Evolutionary conservation across 2,113 vertebrate species (phyloP), one percentile per base, ranked within the genome.

Genomic region (Seriola aureovittata): DNA sequence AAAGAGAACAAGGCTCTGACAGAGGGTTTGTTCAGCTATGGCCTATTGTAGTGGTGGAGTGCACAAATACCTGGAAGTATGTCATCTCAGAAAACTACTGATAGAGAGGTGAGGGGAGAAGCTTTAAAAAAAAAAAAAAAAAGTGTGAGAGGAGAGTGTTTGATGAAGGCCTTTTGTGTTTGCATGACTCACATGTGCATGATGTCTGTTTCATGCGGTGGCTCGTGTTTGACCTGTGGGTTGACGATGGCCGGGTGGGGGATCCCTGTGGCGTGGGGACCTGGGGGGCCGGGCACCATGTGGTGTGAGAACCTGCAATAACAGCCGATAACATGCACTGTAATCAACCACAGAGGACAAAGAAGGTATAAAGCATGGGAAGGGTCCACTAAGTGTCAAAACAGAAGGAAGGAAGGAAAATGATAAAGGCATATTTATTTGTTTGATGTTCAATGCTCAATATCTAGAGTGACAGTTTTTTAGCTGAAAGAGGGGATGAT

Each of bases 161-260:
- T 80, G 46, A 75, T n/a, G 19, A n/a, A 83, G 57, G 63, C 11
- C 16, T 23, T 85, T 58, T 48, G 58, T 59, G 70, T 82, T 75
- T 75, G 36, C 54, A 42, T 46, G 66, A 97, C 98, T 97, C 93
- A 99, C 98, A 99, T 96, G 91, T 99, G 97, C 97, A 99, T 98
- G 94, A 99, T 96, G 93, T 99, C 98, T 1, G 96, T 96, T 93
- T 99, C 98, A 90, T 99, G 97, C 44, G 96, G 96, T 50, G 97
- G 98, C 84, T 99, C 98, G 73, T 99, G 98, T 90, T 99, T 99
- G 94, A 99, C 97, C 96, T 99, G 98, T 93, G 97, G 97, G 77
- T 98, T 99, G 93, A 99, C 98, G 80, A 99, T 99, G 85, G 98
- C 98, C 36, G 98, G 98, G 84, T 99, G 98, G 92, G 98, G 98